Conservation (phyloP, 2,888 invertebrate species). For the Eurytoma adleriae region DNA sequence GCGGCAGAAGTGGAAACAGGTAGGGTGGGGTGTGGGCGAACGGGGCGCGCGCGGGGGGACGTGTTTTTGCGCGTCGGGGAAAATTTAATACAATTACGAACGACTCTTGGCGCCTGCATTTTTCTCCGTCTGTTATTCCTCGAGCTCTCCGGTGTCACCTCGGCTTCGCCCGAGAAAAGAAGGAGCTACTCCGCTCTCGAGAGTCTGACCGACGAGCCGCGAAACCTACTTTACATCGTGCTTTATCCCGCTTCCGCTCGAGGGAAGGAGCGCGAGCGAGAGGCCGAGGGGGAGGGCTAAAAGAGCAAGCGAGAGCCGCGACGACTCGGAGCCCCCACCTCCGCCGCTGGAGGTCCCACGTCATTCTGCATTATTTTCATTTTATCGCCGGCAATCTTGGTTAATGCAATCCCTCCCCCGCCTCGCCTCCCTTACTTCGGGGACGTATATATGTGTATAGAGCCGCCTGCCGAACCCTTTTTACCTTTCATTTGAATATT, state of each 20-base stretch:
- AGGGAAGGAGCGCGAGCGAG: too few relatives aligned
- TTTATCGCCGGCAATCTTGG: conserved; percentile 75
- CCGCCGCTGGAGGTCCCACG: conserved; percentile 63
- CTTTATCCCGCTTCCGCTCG: conserved; percentile 66
- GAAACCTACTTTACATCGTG: conserved; percentile 68
- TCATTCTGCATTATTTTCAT: conserved; percentile 75
- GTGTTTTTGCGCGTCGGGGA: conserved; percentile 70
- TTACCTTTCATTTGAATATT: conserved; percentile 73
- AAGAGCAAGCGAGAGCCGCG: not conserved
- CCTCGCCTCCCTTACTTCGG: conserved; percentile 36
- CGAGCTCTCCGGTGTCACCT: conserved; percentile 36
- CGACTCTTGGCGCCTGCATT: conserved; percentile 69
- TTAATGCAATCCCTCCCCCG: conserved; percentile 71
- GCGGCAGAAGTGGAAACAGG: conserved; percentile 63
- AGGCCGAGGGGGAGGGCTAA: not conserved
- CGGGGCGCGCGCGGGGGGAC: conserved; percentile 57
- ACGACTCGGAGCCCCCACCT: conserved; percentile 32
- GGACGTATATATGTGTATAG: conserved; percentile 21
- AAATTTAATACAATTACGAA: conserved; percentile 74
- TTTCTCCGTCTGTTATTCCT: conserved; percentile 46
- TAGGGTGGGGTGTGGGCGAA: conserved; percentile 49
- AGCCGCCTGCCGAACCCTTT: conserved; percentile 63
- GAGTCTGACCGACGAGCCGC: conserved; percentile 56
- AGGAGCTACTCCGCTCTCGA: conserved; percentile 34
- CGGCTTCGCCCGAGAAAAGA: conserved; percentile 17